Evolutionary conservation across 23 tunicate genomes (phyloP).

Genomic region (Oikopleura vanhoeffeni): DNA sequence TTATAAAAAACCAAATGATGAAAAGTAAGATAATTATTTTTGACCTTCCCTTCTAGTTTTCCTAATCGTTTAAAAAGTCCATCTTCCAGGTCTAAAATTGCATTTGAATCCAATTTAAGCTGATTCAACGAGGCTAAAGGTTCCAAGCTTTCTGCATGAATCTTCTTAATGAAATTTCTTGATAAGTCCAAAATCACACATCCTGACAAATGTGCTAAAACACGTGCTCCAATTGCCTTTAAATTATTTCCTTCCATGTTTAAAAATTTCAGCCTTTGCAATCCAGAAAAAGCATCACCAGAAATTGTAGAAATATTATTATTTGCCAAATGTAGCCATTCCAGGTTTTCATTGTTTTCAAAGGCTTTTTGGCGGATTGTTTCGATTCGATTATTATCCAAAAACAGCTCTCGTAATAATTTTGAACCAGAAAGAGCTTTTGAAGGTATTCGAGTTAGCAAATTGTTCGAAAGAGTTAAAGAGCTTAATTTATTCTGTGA

Average conservation of each 20-base stretch:
- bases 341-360: background rate
- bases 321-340: slow-evolving; percentile 3
- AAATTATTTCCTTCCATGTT: background rate
- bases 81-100: background rate
- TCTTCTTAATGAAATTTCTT: background rate
- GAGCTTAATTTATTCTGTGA: background rate
- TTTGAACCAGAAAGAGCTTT: background rate
- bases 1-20: too few relatives aligned
- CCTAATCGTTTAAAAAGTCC: background rate
- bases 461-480: background rate
- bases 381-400: background rate
- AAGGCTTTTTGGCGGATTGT: slow-evolving; percentile 4
- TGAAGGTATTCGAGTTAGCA: background rate
- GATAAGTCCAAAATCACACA: slow-evolving; percentile 8
- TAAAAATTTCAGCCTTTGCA: background rate
- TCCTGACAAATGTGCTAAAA: background rate
- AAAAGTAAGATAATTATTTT: too few relatives aligned
- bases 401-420: background rate
- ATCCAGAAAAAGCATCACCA: background rate
- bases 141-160: background rate
- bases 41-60: background rate
- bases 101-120: background rate
- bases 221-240: background rate
- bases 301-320: slow-evolving; percentile 11
- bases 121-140: background rate